Evolutionary conservation across 1,140 invertebrate species (phyloP).

Genomic region (Thaumatotibia leucotreta): DNA sequence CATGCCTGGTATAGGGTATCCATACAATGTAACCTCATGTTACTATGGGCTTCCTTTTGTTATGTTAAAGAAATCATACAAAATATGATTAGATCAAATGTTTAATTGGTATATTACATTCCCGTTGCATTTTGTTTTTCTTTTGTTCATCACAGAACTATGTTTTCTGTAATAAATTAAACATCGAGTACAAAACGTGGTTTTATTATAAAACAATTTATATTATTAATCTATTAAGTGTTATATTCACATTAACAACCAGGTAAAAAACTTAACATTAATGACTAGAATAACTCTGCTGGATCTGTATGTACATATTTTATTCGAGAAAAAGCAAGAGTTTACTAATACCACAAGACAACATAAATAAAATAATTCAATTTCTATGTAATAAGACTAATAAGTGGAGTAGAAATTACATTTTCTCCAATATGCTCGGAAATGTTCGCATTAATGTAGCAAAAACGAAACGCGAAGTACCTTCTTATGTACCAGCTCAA

Average conservation of each 20-base stretch:
- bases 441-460: no score
- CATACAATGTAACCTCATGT: background rate
- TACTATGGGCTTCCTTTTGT: slow-evolving; percentile 16
- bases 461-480: no score
- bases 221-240: slow-evolving; percentile 33
- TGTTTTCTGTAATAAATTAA: slow-evolving; percentile 53
- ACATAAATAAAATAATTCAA: no score
- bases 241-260: slow-evolving; percentile 30
- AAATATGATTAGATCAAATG: slow-evolving; percentile 43
- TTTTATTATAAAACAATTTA: slow-evolving; percentile 37
- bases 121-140: slow-evolving; percentile 52
- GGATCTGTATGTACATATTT: slow-evolving; percentile 37
- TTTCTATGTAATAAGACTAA: no score
- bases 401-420: no score
- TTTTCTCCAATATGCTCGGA: no score
- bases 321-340: slow-evolving; percentile 9
- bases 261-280: slow-evolving; percentile 41
- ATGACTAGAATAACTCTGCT: slow-evolving; percentile 64
- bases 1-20: background rate
- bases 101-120: slow-evolving; percentile 58
- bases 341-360: background rate
- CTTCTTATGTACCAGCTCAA: no score
- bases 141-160: slow-evolving; percentile 41
- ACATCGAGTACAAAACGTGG: slow-evolving; percentile 53
- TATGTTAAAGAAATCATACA: slow-evolving; percentile 22